Conservation (phyloP, 2,113 vertebrate genomes). For the Hoplias malabaricus region DNA sequence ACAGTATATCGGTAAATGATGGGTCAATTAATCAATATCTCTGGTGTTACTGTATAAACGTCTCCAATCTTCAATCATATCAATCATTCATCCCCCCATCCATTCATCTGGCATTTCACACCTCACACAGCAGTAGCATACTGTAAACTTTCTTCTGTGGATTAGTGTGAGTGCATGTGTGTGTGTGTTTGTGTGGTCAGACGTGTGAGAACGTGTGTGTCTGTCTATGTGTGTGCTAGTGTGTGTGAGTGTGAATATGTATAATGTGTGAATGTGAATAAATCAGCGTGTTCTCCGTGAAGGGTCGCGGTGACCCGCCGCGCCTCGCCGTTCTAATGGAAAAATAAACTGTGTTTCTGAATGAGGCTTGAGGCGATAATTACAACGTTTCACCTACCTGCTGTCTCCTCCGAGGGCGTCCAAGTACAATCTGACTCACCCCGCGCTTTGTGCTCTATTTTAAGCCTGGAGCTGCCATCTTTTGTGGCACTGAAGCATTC, state of each 20-base stretch:
- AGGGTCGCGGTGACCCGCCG: constrained; percentile 32
- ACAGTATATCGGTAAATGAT: no score
- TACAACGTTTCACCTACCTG: constrained; percentile 42
- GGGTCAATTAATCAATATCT: no score
- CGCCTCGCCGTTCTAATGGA: constrained; percentile 28
- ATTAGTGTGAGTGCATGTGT: not conserved
- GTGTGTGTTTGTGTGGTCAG: not conserved
- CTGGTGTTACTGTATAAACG: no score
- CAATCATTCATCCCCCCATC: not conserved
- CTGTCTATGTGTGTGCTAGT: not conserved
- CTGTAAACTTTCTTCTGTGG: not conserved
- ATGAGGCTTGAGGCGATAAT: constrained; percentile 45
- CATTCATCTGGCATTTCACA: not conserved
- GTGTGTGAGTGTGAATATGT: not conserved
- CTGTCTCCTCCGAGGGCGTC: constrained; percentile 21
- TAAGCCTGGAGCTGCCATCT: not conserved
- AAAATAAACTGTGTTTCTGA: constrained; percentile 40
- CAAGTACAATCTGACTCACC: constrained; percentile 17
- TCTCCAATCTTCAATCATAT: not conserved
- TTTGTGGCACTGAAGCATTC: constrained; percentile 6
- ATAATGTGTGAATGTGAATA: not conserved
- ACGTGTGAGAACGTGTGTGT: not conserved
- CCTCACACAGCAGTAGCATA: not conserved
- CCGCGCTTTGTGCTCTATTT: constrained; percentile 25
- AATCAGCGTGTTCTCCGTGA: constrained; percentile 8